These are phyloP conservation scores for Lumbricus terrestris DNA, from an alignment of 2,888 invertebrate species.

Conservation along the genomic window DNA sequence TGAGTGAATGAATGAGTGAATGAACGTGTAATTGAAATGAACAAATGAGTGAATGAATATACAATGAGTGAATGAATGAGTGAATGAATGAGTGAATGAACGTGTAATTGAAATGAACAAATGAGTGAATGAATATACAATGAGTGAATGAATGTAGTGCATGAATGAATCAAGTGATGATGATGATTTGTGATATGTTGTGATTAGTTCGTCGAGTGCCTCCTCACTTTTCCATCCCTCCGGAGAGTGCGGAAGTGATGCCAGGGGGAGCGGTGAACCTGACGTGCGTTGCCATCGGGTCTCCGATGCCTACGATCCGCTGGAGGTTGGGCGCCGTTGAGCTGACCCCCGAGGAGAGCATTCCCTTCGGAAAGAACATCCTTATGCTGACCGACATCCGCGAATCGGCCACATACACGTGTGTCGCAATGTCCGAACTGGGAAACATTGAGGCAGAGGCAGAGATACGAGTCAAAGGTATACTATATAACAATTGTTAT, in stretches of 20 bases:
- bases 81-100: neutral
- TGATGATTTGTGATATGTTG: neutral
- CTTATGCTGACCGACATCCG: slow-evolving; percentile 81
- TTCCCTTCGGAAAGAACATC: slow-evolving; percentile 72
- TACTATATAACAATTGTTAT: no score
- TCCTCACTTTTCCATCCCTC: slow-evolving; percentile 93
- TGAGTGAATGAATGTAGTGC: neutral
- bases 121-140: no score
- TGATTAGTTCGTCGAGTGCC: slow-evolving; percentile 85
- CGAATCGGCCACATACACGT: slow-evolving; percentile 93
- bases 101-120: no score
- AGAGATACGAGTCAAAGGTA: slow-evolving; percentile 91
- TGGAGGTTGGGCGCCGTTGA: slow-evolving; percentile 63
- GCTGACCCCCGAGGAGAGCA: slow-evolving; percentile 72
- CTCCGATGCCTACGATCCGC: slow-evolving; percentile 96
- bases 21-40: no score
- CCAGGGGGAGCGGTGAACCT: slow-evolving; percentile 88
- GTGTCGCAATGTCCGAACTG: slow-evolving; percentile 91
- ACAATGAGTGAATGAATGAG: neutral
- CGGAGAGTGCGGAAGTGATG: slow-evolving; percentile 85
- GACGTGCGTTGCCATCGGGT: slow-evolving; percentile 94
- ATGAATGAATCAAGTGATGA: neutral
- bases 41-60: no score
- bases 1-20: no score
- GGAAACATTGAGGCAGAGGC: slow-evolving; percentile 86